Base-by-base conservation (phyloP, 2,797 vertebrate genomes). In the Chelon auratus region DNA sequence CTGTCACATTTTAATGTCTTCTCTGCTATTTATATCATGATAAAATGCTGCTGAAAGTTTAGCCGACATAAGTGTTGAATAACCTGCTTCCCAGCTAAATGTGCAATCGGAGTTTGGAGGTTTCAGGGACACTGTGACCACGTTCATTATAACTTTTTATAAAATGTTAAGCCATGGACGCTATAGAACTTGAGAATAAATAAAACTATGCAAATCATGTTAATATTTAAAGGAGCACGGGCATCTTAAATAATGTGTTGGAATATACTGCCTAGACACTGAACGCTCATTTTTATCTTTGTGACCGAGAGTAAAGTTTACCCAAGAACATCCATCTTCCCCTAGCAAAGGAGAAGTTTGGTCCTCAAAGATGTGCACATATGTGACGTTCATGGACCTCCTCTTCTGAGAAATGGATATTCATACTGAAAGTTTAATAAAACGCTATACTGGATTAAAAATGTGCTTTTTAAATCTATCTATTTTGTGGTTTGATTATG, bases 11-110 rank as follows among this genome's bases (percentile, higher is more conserved):
- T 47, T 40, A 5, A n/a, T 3, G 8, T 40, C 55, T 52, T 18
- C n/a, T 45, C 14, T 79, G 7, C 9, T 22, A 4, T 30, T 45
- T 56, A 0, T 56, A 67, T 45, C 72, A 12, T 63, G 48, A 65
- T 56, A 51, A 66, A 40, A 62, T 57, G 42, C 65, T 70, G 68
- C 58, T 60, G 7, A 61, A 54, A 9, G 11, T 14, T 71, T 67
- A 24, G 65, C 17, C n/a, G n/a, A 59, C 20, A 33, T 37, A 42
- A 62, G 5, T 48, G 18, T 70, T 24, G 2, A 67, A 37, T 39
- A 33, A 68, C n/a, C 10, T 75, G 52, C 42, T 40, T 73, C 42
- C 56, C 37, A 33, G 10, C 3, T 20, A n/a, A 51, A 63, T 17
- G 18, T 50, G 30, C 26, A 62, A 42, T 14, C 12, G 17, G 26